Evolutionary conservation across 2,888 invertebrate species (phyloP).

Genomic region (Polyommatus icarus): DNA sequence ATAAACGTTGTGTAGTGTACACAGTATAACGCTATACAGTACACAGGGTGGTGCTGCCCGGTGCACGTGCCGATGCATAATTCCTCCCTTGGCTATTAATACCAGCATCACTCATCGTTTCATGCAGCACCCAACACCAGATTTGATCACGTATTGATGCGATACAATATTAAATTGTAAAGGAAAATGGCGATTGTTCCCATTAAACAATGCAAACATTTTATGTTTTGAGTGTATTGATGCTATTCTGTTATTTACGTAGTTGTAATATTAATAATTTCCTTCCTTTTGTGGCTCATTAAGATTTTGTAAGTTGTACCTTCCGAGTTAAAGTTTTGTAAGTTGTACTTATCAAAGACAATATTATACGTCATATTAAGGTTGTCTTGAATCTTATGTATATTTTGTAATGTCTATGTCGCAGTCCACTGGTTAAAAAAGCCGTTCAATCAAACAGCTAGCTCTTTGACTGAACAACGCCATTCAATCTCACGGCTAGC

Average conservation of each 20-base stretch:
- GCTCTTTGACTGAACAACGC: no score
- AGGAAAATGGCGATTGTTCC: not conserved
- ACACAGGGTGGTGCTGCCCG: slow-evolving; percentile 62
- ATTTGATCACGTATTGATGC: slow-evolving; percentile 23
- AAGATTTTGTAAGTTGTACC: no score
- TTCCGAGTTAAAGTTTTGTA: no score
- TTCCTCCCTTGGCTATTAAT: slow-evolving; percentile 77
- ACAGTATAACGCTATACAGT: slow-evolving; percentile 52
- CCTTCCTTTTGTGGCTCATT: not conserved
- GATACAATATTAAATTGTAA: slow-evolving; percentile 40
- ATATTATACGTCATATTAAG: no score
- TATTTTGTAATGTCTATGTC: no score
- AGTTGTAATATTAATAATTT: not conserved
- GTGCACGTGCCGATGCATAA: slow-evolving; percentile 78
- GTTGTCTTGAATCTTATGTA: no score
- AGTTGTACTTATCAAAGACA: no score
- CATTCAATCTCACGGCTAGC: no score
- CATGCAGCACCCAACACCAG: slow-evolving; percentile 35
- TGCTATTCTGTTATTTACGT: not conserved
- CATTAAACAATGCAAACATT: not conserved
- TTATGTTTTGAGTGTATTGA: not conserved
- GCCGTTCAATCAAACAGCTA: no score
- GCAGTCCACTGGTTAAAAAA: no score
- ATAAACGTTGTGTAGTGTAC: not conserved
- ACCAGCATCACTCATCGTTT: slow-evolving; percentile 58